These are phyloP conservation scores for Intellagama lesueurii DNA, from an alignment of 2,797 vertebrate genomes.

Conservation along the genomic window DNA sequence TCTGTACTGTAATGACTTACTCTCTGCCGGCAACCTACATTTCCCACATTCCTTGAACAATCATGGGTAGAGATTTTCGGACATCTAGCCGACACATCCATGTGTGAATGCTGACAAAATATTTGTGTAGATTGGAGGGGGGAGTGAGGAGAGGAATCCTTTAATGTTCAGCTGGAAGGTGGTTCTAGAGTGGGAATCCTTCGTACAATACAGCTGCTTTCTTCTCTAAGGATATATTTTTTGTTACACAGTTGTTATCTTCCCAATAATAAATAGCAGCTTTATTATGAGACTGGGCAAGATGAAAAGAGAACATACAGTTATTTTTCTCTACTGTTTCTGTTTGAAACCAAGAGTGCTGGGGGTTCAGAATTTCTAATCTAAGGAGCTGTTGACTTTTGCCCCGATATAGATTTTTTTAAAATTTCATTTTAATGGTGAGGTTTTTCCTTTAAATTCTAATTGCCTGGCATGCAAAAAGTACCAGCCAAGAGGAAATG, in stretches of 20 bases:
- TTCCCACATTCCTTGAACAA: slow-evolving; percentile 41
- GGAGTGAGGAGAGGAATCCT: neutral
- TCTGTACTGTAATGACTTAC: neutral
- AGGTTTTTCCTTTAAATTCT: slow-evolving; percentile 66
- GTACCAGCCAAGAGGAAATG: slow-evolving; percentile 77
- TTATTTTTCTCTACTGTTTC: slow-evolving; percentile 45
- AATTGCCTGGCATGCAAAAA: slow-evolving; percentile 65
- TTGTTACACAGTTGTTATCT: slow-evolving; percentile 45
- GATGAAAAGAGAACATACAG: slow-evolving; percentile 34
- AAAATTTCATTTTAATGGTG: slow-evolving; percentile 23
- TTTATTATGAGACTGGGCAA: slow-evolving; percentile 56
- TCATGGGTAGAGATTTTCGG: slow-evolving; percentile 42
- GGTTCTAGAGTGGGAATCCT: slow-evolving; percentile 67
- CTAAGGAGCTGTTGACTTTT: slow-evolving; percentile 18
- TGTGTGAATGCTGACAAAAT: neutral
- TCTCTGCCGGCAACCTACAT: slow-evolving; percentile 8
- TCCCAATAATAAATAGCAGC: slow-evolving; percentile 56
- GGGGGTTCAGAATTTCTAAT: slow-evolving; percentile 38
- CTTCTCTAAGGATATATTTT: slow-evolving; percentile 44
- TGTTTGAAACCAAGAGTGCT: slow-evolving; percentile 49
- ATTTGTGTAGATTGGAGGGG: too few relatives aligned
- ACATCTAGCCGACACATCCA: neutral
- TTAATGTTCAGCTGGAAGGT: slow-evolving; percentile 58
- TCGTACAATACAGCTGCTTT: slow-evolving; percentile 43
- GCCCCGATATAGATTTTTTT: slow-evolving; percentile 33